A percentile compares a stretch with the other conserved stretches of the same genome.
phyloP scores from a whole-genome alignment of 2,797 vertebrate genomes.

The Hypotaenidia okinawae region DNA sequence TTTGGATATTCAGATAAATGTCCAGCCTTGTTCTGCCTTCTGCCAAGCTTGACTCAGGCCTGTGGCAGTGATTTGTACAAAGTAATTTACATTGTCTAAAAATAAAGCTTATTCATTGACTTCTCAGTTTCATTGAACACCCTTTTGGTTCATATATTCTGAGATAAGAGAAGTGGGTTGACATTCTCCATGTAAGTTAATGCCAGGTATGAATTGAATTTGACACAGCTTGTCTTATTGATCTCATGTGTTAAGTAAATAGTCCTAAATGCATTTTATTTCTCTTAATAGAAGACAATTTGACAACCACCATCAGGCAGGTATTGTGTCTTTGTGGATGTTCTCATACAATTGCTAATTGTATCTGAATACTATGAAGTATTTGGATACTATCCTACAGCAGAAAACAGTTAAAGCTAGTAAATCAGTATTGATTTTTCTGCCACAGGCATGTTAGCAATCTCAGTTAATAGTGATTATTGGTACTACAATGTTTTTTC shows the following conservation, averaged over 20 bases:
- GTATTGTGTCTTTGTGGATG: not conserved
- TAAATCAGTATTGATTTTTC: conserved; percentile 4
- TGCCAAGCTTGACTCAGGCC: not conserved
- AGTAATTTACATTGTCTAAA: not conserved
- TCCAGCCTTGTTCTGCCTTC: not conserved
- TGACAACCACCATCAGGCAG: not conserved
- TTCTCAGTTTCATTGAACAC: not conserved
- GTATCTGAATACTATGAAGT: not conserved
- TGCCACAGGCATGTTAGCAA: not conserved
- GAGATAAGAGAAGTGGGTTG: not conserved
- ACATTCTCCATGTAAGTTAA: not conserved
- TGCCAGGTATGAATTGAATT: not conserved
- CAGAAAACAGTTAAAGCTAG: not conserved
- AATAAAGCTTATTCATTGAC: not conserved
- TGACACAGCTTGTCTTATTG: not conserved
- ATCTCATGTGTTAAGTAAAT: not conserved
- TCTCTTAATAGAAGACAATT: not conserved
- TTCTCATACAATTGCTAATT: not conserved
- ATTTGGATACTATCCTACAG: not conserved
- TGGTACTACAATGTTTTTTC: not conserved
- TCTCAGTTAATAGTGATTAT: not conserved
- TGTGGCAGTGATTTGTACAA: not conserved
- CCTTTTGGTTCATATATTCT: not conserved
- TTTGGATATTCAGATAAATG: not conserved
- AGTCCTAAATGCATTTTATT: not conserved